phyloP scores from a whole-genome alignment of 1,140 invertebrate genomes.

The Neodiprion lecontei region DNA sequence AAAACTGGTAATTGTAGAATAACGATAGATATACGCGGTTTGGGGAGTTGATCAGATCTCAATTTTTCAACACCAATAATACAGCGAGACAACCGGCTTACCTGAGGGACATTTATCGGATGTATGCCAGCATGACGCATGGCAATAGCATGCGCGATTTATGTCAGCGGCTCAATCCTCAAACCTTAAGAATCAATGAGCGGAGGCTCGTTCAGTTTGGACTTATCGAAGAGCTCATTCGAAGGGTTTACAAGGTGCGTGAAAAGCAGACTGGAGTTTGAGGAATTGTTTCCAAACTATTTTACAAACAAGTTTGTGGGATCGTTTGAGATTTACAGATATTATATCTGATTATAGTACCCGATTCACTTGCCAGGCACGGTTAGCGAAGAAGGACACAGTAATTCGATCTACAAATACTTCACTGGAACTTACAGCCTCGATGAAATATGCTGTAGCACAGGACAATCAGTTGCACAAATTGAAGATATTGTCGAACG shows the following conservation, averaged over 20 bases:
- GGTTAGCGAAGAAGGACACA: conserved; percentile 47
- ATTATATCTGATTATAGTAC: conserved; percentile 42
- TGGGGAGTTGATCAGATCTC: background rate
- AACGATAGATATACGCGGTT: background rate
- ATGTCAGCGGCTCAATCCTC: conserved; percentile 81
- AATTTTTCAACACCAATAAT: conserved; percentile 43
- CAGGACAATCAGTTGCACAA: conserved; percentile 79
- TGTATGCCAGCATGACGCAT: conserved; percentile 84
- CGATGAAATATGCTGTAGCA: conserved; percentile 90
- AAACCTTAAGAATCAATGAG: conserved; percentile 78
- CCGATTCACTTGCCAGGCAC: conserved; percentile 60
- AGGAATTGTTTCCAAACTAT: conserved; percentile 19
- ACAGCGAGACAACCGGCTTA: conserved; percentile 60
- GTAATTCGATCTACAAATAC: conserved; percentile 62
- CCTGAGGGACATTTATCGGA: conserved; percentile 78
- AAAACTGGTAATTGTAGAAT: conserved; percentile 60
- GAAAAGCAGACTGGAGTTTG: conserved; percentile 12
- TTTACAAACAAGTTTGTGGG: background rate
- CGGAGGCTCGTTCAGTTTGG: conserved; percentile 92
- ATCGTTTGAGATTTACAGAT: background rate
- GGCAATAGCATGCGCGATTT: conserved; percentile 86
- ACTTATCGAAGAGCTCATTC: conserved; percentile 83
- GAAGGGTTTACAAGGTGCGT: conserved; percentile 78
- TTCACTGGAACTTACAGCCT: conserved; percentile 83
- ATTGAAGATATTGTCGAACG: conserved; percentile 87